Base-by-base conservation (phyloP, 64 coral and sea anemone species). In the Actinia equina region DNA sequence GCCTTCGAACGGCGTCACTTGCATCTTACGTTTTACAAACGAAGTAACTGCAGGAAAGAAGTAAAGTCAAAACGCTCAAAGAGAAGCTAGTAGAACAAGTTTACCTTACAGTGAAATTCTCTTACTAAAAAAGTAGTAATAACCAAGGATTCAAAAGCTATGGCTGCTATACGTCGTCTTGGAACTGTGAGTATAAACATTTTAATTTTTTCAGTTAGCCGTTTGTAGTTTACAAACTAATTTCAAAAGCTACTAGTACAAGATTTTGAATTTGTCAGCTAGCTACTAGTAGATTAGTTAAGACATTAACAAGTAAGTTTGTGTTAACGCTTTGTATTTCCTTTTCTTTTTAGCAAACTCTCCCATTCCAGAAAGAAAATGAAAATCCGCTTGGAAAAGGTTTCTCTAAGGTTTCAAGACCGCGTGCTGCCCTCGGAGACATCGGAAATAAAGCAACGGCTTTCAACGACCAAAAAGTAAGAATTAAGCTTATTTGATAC, bases 351-450 rank as follows among this genome's bases (percentile, higher is more conserved):
- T 17, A 81, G 78, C 78, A 81, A 81, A 81, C 78, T 23, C 78
- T 81, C 4, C 45, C 78, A 49, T 81, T 51, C 49, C 43, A 81
- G 78, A 87, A 88, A 80, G 87, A 87, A 52, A 94, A 98, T 85
- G 88, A 94, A 77, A 79, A 89, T 43, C 59, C 87, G 69, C 49
- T 55, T 6, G 94, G 94, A 92, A 85, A 78, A 1, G 88, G 79
- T 82, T 83, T 89, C 46, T 20, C 71, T 42, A 88, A 89, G 64
- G 83, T 54, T 60, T 43, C 22, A 43, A 86, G 76, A 25, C 89
- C 89, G 82, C 93, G 97, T 91, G 88, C 93, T 53, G 91, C 86
- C 8, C 91, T 99, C 16, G 90, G 93, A 44, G 97, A 99, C 80
- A 88, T 95, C 43, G 88, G 81, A 54, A 99, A 99, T 85, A 89